Base-by-base conservation (phyloP, 1,140 invertebrate species). In the Eriocheir sinensis region DNA sequence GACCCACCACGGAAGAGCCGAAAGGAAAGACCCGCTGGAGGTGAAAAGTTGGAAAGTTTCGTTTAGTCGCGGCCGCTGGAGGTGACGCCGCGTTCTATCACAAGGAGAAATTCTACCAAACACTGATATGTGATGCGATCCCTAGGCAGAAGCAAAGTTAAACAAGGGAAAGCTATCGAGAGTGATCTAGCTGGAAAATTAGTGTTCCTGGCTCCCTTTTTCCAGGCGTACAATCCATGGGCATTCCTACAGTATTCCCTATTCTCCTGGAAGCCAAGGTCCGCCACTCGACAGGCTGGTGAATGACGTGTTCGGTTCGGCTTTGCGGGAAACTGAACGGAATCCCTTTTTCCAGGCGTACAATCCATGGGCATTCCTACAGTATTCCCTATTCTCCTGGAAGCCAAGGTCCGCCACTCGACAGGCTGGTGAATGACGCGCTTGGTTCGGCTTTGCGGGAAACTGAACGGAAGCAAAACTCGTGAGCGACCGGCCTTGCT, bases 401-500 rank as follows among this genome's bases (percentile, higher is more conserved):
- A 48, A 48, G 44, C 44, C 44, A 48, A 48, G 44, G 15, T 48
- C 44, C n/a, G n/a, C n/a, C n/a, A n/a, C n/a, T 48, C 44, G 15
- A 8, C 44, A 15, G 4, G 15, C 4, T 48, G 44, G 44, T 48
- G 4, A 1, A n/a, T 72, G 9, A 72, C 60, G 27, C 9, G 27
- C 27, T 72, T n/a, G 8, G 0, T 21, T n/a, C 17, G 60, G 27
- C 60, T n/a, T 72, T 21, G 27, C 4, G 15, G 44, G 15, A 48
- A 72, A 72, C 27, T n/a, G 27, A 21, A n/a, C 12, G n/a, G 27
- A n/a, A 21, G 12, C 6, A 72, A 72, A 72, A 72, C 17, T 21
- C 60, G 32, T 79, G 36, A 53, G 44, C 80, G 81, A 85, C 91
- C 44, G 80, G 91, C 48, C 83, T 40, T 72, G 48, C 89, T 90